Percentiles rank a stretch among this genome's conserved stretches.
Conservation (phyloP, 2,113 vertebrate genomes). For the Accipiter cooperii region DNA sequence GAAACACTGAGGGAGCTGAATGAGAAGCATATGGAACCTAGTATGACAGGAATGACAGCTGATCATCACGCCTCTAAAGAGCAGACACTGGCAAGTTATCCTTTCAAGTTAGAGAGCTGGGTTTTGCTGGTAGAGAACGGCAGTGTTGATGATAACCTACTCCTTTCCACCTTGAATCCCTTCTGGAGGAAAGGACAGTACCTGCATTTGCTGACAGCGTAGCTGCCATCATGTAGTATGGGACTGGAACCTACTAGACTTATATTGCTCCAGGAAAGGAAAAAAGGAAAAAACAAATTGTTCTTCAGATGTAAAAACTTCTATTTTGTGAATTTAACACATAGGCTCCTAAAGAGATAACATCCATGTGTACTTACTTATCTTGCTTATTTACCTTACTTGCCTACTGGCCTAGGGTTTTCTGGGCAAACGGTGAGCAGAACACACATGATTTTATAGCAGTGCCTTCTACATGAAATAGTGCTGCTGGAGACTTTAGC, state of each 20-base stretch:
- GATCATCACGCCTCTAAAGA: accelerated
- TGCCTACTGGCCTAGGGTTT: not conserved
- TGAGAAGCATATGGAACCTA: not conserved
- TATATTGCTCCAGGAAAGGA: not conserved
- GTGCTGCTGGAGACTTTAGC: not conserved
- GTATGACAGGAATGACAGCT: not conserved
- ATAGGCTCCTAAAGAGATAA: not conserved
- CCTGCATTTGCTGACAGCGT: not conserved
- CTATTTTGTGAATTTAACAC: not conserved
- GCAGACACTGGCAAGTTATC: not conserved
- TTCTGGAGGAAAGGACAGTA: not conserved
- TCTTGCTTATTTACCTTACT: not conserved
- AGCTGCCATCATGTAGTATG: not conserved
- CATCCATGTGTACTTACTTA: not conserved
- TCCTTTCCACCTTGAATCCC: not conserved
- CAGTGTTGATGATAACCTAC: not conserved
- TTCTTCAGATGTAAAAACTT: not conserved
- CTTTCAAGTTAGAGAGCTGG: not conserved
- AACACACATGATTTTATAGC: not conserved
- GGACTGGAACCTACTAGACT: no score
- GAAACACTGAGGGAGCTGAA: not conserved
- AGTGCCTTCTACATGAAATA: not conserved
- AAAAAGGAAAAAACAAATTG: not conserved
- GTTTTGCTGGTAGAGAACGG: not conserved
- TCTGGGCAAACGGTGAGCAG: not conserved